Base-by-base conservation (phyloP, 2,113 vertebrate genomes). In the Alligator sinensis region DNA sequence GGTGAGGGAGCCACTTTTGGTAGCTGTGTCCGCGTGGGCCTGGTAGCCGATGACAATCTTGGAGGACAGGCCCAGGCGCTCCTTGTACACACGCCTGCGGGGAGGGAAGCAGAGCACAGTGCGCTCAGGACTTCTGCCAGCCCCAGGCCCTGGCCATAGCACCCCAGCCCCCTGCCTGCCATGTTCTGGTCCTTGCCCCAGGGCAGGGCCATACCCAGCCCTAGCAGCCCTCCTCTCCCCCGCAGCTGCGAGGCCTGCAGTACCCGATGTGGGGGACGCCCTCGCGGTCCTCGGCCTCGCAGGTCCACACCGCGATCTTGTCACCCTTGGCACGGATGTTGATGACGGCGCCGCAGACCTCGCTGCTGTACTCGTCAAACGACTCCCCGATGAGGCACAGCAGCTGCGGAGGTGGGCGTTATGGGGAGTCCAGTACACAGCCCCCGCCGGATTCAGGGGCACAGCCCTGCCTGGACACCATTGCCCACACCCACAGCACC, bases 231-330 rank as follows among this genome's bases (percentile, higher is more conserved):
- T 13, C 10, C 9, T 54, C 4, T 11, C 2, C 4, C 28, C 25
- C 0, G 0, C 0, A 0, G 12, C 64, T 57, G 19, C 0, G 9
- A 0, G 10, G 54, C 22, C 19, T n/a, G 17, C 28, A 55, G 96
- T 97, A 99, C 99, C 99, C 99, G 0, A 99, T 98, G 86, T 98
- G 95, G 22, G 98, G 98, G 74, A 99, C 98, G 0, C 97, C 98
- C 5, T 97, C 97, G 17, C 92, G 95, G 94, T 98, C 98, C 96
- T 99, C 99, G 0, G 98, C 98, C 82, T 99, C 98, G 6, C 96
- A 95, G 3, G 98, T 99, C 99, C 99, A 99, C 91, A 99, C 86
- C 1, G 99, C 98, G 0, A 99, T 98, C 96, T 99, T 99, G 97
- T 99, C 99, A 15, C 98, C 98, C 93, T 99, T 99, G 89, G 98